Base-by-base conservation (phyloP, 2,113 vertebrate genomes). In the Lampris incognitus region DNA sequence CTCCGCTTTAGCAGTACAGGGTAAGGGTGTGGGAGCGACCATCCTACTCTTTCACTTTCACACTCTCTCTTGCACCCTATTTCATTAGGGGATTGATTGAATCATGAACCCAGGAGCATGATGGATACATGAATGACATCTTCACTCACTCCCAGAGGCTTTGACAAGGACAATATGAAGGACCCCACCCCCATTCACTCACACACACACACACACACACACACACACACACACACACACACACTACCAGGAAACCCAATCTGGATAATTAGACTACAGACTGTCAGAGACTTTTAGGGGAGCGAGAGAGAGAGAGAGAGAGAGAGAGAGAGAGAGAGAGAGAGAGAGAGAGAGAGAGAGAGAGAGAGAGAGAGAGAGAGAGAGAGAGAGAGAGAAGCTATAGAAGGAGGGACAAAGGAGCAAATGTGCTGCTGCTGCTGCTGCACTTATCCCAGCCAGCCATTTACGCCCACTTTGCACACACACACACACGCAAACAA, bases 61-160 rank as follows among this genome's bases (percentile, higher is more conserved):
- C 63, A 71, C 76, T 81, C 38, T 66, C 39, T 64, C 6, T 75
- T 62, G 75, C 84, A 91, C 91, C 93, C 90, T 79, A 74, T 88
- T 90, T 88, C 87, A 92, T 92, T 90, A 91, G 81, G 78, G 81
- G 91, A 94, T 89, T 95, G 94, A 96, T 96, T 94, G 94, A 95
- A 95, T 95, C 93, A 90, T 92, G 93, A 94, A 93, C 89, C 89
- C 81, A 69, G 86, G 88, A 93, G 91, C 92, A 80, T 91, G 94
- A 94, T 78, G 92, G 93, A 93, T 93, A 85, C 82, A 92, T 91
- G 89, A 93, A 93, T 73, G 87, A 90, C 86, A 90, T 91, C 91
- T 91, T 90, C 90, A 89, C 90, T 85, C 38, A 48, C 86, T 93
- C 89, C 93, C 92, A 69, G 57, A 84, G 93, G 94, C 88, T 95